Evolutionary conservation across 2,888 invertebrate species (phyloP).

Genomic region (Brachypalpus laphriformis): DNA sequence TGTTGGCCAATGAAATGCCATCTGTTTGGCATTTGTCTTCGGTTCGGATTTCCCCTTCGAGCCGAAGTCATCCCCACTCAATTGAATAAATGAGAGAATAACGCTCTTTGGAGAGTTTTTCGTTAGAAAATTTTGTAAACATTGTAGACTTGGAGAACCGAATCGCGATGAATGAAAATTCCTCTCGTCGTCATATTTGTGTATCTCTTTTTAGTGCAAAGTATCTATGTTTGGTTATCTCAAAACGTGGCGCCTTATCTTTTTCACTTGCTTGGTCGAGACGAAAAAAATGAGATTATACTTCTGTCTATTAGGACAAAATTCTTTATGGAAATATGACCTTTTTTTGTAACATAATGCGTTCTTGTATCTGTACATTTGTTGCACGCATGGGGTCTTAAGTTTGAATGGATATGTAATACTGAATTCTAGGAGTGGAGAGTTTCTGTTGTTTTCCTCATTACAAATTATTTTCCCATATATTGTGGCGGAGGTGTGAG

Average conservation of each 20-base stretch:
- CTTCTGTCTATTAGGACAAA: conserved; percentile 45
- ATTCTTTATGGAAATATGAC: conserved; percentile 64
- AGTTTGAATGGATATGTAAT: not conserved
- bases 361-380: conserved; percentile 14
- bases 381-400: conserved; percentile 4
- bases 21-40: conserved; percentile 72
- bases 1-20: conserved; percentile 75
- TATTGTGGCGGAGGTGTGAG: conserved; percentile 42
- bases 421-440: conserved; percentile 9
- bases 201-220: conserved; percentile 53
- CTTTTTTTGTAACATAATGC: conserved; percentile 46
- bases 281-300: conserved; percentile 65
- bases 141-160: conserved; percentile 69
- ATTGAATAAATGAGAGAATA: not conserved
- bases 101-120: conserved; percentile 60
- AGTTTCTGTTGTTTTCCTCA: too few relatives aligned
- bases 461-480: not conserved
- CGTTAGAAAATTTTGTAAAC: conserved; percentile 58
- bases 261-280: conserved; percentile 59
- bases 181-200: conserved; percentile 35
- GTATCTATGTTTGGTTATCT: conserved; percentile 54
- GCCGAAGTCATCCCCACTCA: conserved; percentile 72
- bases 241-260: conserved; percentile 73
- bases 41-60: conserved; percentile 66
- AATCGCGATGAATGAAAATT: conserved; percentile 67